Evolutionary conservation across 1,140 invertebrate species (phyloP), one percentile per base, ranked within the genome.

Genomic region (Drosophila nigrodunni): DNA sequence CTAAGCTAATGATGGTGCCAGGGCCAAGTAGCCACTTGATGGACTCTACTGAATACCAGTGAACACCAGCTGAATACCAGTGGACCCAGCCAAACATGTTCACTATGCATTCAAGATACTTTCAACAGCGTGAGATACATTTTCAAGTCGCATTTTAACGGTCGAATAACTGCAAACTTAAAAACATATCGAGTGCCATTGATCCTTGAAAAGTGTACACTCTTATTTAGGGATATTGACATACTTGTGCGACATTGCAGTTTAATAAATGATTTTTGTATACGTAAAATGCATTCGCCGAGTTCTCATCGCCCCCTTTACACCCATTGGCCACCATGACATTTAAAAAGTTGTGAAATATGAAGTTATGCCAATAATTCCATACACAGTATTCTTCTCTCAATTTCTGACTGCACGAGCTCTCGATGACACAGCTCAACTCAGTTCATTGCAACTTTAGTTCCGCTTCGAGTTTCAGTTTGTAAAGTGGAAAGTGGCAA

Each of bases 311-410:
- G 7, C 10, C 18, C 21, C 11, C 34, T 25, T 43, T n/a, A 11
- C 13, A 6, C 39, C 39, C 55, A 21, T 21, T 35, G 9, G 9
- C 54, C 18, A 35, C 34, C 35, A 57, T 70, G 79, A 82, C 79
- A 82, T 74, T 82, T 59, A 71, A 74, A 82, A 82, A 82, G 55
- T 76, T 81, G 74, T 81, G 73, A 81, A 81, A 82, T 77, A 81
- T 77, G 79, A 82, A 77, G 79, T 70, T 66, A 43, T 70, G 64
- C 65, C 74, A 82, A 82, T 74, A 82, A 74, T 74, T 34, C 47
- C 21, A 4, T 21, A 9, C 18, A 21, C 5, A n/a, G n/a, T 8
- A 15, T 54, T 15, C 7, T 10, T 10, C 25, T 30, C 9, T 21
- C n/a, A 30, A 30, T 41, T 25, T 11, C 18, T 41, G 4, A 21